phyloP scores from a whole-genome alignment of 2,888 invertebrate species.

The Drosophila kuntzei region DNA sequence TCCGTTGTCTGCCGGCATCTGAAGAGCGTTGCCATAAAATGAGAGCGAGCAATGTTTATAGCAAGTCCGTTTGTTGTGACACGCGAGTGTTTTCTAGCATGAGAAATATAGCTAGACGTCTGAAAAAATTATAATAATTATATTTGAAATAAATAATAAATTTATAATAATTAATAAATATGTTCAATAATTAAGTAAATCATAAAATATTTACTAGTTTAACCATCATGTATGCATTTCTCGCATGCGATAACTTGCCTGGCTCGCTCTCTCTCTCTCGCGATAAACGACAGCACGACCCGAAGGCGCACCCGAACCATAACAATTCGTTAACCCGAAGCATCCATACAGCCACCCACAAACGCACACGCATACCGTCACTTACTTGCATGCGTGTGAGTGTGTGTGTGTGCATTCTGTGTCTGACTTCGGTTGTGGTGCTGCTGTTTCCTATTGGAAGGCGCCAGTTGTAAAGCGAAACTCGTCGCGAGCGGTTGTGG shows the following conservation, averaged over 20 bases:
- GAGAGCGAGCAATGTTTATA: conserved; percentile 47
- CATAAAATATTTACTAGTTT: neutral
- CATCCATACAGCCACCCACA: conserved; percentile 54
- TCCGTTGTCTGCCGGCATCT: conserved; percentile 51
- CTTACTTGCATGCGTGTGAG: conserved; percentile 27
- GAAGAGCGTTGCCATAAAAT: conserved; percentile 58
- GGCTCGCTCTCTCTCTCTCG: conserved; percentile 37
- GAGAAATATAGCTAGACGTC: no score
- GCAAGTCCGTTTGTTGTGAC: conserved; percentile 38
- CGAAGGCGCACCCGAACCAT: conserved; percentile 39
- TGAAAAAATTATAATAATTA: neutral
- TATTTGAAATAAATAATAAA: neutral
- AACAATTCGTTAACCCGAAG: conserved; percentile 45
- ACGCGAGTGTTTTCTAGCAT: conserved; percentile 5
- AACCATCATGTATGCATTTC: conserved; percentile 4
- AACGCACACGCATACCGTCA: conserved; percentile 51
- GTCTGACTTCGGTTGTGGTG: conserved; percentile 34
- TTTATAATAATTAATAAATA: neutral
- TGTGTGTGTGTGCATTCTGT: conserved; percentile 5
- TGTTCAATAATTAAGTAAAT: neutral
- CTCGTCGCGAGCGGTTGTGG: conserved; percentile 74
- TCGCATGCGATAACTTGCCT: conserved; percentile 63
- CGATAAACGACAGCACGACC: conserved; percentile 13
- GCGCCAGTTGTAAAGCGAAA: conserved; percentile 75
- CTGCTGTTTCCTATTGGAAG: conserved; percentile 65